Percentiles rank a stretch among this genome's conserved stretches.
Evolutionary conservation across 2,113 vertebrate genomes (phyloP).

Genomic region (Pycnonotus jocosus): DNA sequence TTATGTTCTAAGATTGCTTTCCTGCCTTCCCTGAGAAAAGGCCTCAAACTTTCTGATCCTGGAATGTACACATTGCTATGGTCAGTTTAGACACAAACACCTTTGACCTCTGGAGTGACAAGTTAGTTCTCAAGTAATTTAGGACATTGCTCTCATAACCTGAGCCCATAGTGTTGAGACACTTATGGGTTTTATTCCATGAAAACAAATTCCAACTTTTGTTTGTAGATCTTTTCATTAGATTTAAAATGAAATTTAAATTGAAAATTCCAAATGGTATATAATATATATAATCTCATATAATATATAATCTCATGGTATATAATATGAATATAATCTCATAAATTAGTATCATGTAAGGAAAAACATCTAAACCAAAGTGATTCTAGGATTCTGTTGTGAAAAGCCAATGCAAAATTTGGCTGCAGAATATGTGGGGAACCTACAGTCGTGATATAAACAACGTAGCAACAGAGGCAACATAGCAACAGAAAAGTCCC

Average conservation of each 20-base stretch:
- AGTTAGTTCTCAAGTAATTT: neutral
- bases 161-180: neutral
- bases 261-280: neutral
- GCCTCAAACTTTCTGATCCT: neutral
- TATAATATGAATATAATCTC: neutral
- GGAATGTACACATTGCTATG: rapidly evolving
- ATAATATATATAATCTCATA: no score
- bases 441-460: neutral
- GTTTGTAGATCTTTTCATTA: neutral
- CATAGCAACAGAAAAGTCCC: neutral
- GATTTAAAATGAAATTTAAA: neutral
- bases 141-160: neutral
- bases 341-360: neutral
- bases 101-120: neutral
- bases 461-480: neutral
- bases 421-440: neutral
- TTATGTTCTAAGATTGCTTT: neutral
- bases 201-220: neutral
- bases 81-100: neutral
- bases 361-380: neutral
- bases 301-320: no score
- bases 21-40: neutral
- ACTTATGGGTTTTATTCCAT: neutral
- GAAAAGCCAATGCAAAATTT: neutral
- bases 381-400: neutral